A percentile compares a stretch with the other conserved stretches of the same genome.
These are phyloP conservation scores for Mormyrus iriodes DNA, from an alignment of 2,113 vertebrate genomes.

Conservation along the genomic window DNA sequence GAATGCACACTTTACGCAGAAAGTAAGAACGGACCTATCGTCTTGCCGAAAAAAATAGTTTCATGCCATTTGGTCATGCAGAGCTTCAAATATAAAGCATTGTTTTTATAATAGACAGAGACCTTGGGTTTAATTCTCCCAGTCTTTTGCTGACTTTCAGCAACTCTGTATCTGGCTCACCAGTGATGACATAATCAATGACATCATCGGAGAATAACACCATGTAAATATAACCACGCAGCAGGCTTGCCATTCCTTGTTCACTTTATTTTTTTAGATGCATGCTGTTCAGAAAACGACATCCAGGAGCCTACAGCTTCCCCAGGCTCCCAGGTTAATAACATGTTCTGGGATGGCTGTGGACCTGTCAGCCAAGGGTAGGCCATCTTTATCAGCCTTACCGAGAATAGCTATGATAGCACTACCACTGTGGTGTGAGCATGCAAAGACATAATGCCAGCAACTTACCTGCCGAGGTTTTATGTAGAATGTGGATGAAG, in stretches of 20 bases:
- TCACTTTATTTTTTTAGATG: constrained; percentile 15
- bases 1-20: constrained; percentile 57
- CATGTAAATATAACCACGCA: not conserved
- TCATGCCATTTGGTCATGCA: not conserved
- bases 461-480: not conserved
- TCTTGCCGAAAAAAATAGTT: not conserved
- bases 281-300: constrained; percentile 36
- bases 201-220: not conserved
- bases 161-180: not conserved
- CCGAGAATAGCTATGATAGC: not conserved
- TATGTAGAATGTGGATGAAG: not conserved
- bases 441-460: not conserved
- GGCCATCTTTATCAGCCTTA: constrained; percentile 14
- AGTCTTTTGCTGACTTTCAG: not conserved
- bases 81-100: not conserved
- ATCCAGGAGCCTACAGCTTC: constrained; percentile 17
- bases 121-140: not conserved
- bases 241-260: not conserved
- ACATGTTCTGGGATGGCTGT: constrained; percentile 35
- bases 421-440: not conserved
- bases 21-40: constrained; percentile 54
- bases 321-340: constrained; percentile 3
- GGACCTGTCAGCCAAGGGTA: constrained; percentile 40
- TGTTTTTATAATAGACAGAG: not conserved
- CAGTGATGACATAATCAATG: not conserved